Percentiles rank a stretch among this genome's conserved stretches.
These are phyloP conservation scores for Gryon sp. DNA, from an alignment of 1,140 invertebrate species.

Conservation along the genomic window DNA sequence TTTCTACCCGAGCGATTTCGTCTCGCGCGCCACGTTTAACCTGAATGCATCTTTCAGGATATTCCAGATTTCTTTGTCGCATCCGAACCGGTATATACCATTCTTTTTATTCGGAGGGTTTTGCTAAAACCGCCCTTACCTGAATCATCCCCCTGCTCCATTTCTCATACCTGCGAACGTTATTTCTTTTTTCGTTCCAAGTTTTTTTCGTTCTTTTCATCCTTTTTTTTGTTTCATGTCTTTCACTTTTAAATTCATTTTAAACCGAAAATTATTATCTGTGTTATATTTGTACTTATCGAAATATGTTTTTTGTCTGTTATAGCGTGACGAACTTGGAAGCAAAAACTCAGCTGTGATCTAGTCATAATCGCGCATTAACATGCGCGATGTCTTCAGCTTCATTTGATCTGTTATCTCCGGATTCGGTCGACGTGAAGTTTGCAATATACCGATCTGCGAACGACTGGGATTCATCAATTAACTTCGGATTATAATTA, in stretches of 20 bases:
- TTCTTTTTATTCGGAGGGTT: conserved; percentile 64
- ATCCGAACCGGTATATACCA: conserved; percentile 74
- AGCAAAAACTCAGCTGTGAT: conserved; percentile 65
- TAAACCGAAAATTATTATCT: background rate
- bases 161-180: conserved; percentile 53
- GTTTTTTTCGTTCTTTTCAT: no score
- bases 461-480: conserved; percentile 2
- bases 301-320: conserved; percentile 20
- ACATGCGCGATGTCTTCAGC: conserved; percentile 39
- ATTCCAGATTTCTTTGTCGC: conserved; percentile 75
- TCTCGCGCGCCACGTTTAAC: conserved; percentile 76
- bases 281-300: conserved; percentile 9
- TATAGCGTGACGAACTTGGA: conserved; percentile 65
- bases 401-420: conserved; percentile 47
- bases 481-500: background rate
- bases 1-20: conserved; percentile 69
- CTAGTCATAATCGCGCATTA: conserved; percentile 71
- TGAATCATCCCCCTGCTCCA: conserved; percentile 66
- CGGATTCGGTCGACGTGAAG: conserved; percentile 5
- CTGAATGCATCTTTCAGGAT: conserved; percentile 78
- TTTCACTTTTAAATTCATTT: background rate
- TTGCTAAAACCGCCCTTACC: conserved; percentile 65
- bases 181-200: conserved; percentile 27
- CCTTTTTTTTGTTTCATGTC: background rate
- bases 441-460: conserved; percentile 34